These are phyloP conservation scores for Elegia similella DNA, from an alignment of 2,888 invertebrate species.

Conservation along the genomic window DNA sequence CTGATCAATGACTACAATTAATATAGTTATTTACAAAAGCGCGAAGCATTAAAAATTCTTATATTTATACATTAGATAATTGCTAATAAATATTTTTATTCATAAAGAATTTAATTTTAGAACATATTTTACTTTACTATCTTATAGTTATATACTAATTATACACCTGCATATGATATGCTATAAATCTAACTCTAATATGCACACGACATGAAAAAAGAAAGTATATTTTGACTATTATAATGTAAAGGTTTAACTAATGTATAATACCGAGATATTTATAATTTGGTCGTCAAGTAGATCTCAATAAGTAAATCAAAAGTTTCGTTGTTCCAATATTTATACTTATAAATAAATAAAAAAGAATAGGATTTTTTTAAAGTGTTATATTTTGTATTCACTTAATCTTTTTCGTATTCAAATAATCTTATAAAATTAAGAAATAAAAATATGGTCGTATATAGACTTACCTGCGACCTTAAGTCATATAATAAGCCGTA, in stretches of 20 bases:
- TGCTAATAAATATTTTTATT: not conserved
- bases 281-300: conserved; percentile 59
- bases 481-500: too few relatives aligned
- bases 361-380: not conserved
- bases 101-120: not conserved
- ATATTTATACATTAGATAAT: conserved; percentile 25
- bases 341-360: not conserved
- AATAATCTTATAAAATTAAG: too few relatives aligned
- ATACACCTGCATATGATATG: conserved; percentile 50
- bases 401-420: too few relatives aligned
- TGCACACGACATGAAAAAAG: conserved; percentile 28
- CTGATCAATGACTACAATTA: conserved; percentile 26
- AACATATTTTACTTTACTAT: conserved; percentile 24
- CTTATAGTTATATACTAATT: conserved; percentile 29
- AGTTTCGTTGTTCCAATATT: conserved; percentile 31
- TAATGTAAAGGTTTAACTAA: conserved; percentile 10
- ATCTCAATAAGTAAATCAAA: conserved; percentile 33
- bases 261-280: conserved; percentile 19
- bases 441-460: too few relatives aligned
- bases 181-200: conserved; percentile 47
- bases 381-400: too few relatives aligned
- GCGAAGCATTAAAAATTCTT: conserved; percentile 21
- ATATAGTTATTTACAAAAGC: conserved; percentile 32
- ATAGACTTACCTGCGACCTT: too few relatives aligned
- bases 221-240: conserved; percentile 39